These are phyloP conservation scores for Adelognathus sp. DNA, from an alignment of 2,888 invertebrate genomes.

Conservation along the genomic window DNA sequence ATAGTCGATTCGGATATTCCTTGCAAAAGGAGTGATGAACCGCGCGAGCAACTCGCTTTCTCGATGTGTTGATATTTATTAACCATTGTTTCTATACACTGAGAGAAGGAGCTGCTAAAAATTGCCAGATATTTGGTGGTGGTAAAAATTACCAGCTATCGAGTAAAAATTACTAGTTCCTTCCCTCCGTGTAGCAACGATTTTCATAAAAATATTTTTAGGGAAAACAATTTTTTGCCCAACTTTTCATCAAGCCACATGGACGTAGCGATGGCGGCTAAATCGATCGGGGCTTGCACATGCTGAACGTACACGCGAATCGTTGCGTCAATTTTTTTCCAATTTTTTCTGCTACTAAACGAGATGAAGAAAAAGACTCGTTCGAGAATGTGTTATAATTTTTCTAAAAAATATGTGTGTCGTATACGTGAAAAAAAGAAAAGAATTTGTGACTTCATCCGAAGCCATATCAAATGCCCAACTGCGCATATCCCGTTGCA, in stretches of 20 bases:
- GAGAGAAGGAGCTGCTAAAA: too few species aligned
- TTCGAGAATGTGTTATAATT: slow-evolving; percentile 15
- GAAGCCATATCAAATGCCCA: slow-evolving; percentile 37
- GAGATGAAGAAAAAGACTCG: not conserved
- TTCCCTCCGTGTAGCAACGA: slow-evolving; percentile 7
- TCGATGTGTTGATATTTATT: slow-evolving; percentile 17
- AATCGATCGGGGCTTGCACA: slow-evolving; percentile 15
- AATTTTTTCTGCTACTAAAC: not conserved
- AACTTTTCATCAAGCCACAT: slow-evolving; percentile 25
- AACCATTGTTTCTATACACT: too few species aligned
- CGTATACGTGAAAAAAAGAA: slow-evolving; percentile 28
- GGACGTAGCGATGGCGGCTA: slow-evolving; percentile 12
- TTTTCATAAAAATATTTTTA: not conserved
- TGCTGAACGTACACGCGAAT: not conserved
- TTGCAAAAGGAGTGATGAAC: slow-evolving; percentile 46
- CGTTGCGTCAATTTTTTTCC: slow-evolving; percentile 20
- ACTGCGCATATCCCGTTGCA: slow-evolving; percentile 31
- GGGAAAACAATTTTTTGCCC: not conserved
- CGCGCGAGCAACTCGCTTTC: slow-evolving; percentile 24
- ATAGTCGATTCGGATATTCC: slow-evolving; percentile 37
- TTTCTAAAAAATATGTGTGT: slow-evolving; percentile 32
- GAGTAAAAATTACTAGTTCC: too few species aligned
- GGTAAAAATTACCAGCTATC: too few species aligned
- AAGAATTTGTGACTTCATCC: slow-evolving; percentile 24
- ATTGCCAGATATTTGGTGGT: too few species aligned